Percentiles rank a stretch among this genome's conserved stretches.
Conservation (phyloP, 1,140 invertebrate genomes). For the Harlomillsia oculata region DNA sequence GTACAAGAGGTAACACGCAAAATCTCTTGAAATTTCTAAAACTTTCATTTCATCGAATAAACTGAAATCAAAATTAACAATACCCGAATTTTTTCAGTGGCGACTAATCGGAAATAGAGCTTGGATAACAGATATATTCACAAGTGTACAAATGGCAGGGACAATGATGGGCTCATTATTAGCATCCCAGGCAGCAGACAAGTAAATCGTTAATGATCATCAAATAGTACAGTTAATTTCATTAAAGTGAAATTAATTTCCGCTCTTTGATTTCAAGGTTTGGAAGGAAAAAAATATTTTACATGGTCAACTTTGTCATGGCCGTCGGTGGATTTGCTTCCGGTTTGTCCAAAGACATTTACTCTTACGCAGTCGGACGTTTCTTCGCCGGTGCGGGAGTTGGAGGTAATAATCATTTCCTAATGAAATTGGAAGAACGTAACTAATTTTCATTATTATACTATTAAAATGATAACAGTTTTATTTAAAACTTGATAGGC, state of each 20-base stretch:
- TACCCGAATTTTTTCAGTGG: conserved; percentile 11
- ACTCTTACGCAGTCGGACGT: conserved; percentile 3
- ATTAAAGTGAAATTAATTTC: too few species aligned
- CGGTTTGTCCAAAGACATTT: conserved; percentile 12
- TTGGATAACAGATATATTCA: conserved; percentile 17
- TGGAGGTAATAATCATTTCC: conserved; percentile 17
- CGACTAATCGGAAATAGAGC: neutral
- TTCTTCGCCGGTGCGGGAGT: conserved; percentile 19
- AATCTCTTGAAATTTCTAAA: too few species aligned
- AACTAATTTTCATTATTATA: conserved; percentile 4
- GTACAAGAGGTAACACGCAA: conserved; percentile 30
- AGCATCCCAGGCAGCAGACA: conserved; percentile 9
- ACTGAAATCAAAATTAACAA: too few species aligned
- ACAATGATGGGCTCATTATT: conserved; percentile 11
- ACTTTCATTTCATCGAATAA: too few species aligned
- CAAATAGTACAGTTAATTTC: too few species aligned
- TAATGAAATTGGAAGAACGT: neutral
- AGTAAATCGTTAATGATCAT: too few species aligned
- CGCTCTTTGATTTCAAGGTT: too few species aligned
- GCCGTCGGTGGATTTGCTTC: conserved; percentile 14
- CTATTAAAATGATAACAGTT: too few species aligned
- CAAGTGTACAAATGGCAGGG: conserved; percentile 14
- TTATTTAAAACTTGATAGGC: too few species aligned
- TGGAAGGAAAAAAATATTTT: conserved; percentile 20
- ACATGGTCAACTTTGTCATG: conserved; percentile 12